These are phyloP conservation scores for Halocynthia aurantium DNA, from an alignment of 23 tunicate species.

Conservation along the genomic window DNA sequence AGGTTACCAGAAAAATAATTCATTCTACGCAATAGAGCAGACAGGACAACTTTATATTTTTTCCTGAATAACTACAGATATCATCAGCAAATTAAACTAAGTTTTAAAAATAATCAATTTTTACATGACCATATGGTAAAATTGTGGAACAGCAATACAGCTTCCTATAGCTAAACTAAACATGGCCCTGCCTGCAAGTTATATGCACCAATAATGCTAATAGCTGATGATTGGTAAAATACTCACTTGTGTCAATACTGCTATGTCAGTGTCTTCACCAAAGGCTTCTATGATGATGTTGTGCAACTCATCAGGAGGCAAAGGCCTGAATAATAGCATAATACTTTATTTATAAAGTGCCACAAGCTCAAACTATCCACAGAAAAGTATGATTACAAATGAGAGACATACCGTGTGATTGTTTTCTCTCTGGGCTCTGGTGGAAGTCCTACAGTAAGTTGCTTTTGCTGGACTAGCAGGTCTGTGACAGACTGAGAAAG, in stretches of 20 bases:
- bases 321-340: conserved; percentile 54
- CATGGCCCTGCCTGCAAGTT: not conserved
- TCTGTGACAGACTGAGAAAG: conserved; percentile 85
- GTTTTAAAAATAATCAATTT: too few species aligned
- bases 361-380: not conserved
- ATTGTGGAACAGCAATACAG: too few species aligned
- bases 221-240: not conserved
- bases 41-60: not conserved
- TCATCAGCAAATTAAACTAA: too few species aligned
- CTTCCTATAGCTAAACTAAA: too few species aligned
- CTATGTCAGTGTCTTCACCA: conserved; percentile 82
- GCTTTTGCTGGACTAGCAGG: conserved; percentile 85
- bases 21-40: too few species aligned
- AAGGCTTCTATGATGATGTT: conserved; percentile 58
- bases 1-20: too few species aligned
- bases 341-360: not conserved
- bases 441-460: conserved; percentile 89
- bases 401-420: conserved; percentile 36
- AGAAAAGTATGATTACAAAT: not conserved
- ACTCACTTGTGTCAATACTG: conserved; percentile 75
- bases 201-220: not conserved
- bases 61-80: not conserved
- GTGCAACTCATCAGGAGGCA: conserved; percentile 65
- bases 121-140: too few species aligned
- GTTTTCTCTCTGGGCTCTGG: conserved; percentile 73